Conservation (phyloP, 1,140 invertebrate species). For the Ridgeia piscesae region DNA sequence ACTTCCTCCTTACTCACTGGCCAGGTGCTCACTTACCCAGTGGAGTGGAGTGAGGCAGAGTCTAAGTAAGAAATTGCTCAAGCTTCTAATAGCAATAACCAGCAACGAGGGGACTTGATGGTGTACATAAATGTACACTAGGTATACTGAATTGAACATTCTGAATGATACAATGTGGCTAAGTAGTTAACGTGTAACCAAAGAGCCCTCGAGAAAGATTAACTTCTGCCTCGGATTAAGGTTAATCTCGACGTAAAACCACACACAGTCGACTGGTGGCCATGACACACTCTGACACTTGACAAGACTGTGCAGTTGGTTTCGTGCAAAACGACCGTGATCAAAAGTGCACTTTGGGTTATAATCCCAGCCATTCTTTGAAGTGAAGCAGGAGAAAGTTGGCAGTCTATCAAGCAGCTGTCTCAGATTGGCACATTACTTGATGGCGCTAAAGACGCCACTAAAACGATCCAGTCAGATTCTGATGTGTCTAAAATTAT, state of each 20-base stretch:
- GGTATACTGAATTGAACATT: background rate
- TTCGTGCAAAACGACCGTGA: background rate
- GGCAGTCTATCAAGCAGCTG: background rate
- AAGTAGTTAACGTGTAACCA: background rate
- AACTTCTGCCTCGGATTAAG: background rate
- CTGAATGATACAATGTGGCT: background rate
- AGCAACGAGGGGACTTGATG: too few relatives aligned
- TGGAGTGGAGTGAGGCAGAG: too few relatives aligned
- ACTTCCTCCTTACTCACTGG: too few relatives aligned
- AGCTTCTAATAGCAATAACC: too few relatives aligned
- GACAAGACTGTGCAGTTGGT: background rate
- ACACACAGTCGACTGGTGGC: background rate
- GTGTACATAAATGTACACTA: too few relatives aligned
- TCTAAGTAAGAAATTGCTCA: too few relatives aligned
- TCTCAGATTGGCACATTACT: background rate
- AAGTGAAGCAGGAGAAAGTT: background rate
- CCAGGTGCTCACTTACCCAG: too few relatives aligned
- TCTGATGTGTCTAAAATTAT: background rate
- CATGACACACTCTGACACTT: background rate
- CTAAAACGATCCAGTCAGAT: too few relatives aligned
- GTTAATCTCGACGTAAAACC: background rate
- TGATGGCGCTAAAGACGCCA: background rate
- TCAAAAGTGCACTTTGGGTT: background rate
- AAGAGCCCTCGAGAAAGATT: constrained; percentile 4
- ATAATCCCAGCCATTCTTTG: background rate